Conservation (phyloP, 2,113 vertebrate genomes). For the Stegastes partitus region DNA sequence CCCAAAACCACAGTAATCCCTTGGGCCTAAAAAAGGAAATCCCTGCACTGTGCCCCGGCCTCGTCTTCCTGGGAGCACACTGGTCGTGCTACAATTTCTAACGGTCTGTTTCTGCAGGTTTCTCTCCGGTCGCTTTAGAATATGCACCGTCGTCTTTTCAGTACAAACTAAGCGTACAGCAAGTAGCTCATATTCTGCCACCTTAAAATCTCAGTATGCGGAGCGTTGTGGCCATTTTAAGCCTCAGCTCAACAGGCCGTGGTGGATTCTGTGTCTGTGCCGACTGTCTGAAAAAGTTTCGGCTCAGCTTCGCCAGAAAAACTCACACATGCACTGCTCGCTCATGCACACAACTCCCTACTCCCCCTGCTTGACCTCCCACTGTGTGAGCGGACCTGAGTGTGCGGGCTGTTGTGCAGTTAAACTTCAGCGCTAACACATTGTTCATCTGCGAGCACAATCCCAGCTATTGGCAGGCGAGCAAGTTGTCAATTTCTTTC, state of each 20-base stretch:
- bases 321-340: conserved; percentile 35
- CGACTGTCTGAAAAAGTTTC: conserved; percentile 37
- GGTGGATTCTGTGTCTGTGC: conserved; percentile 10
- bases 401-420: conserved; percentile 25
- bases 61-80: conserved; percentile 46
- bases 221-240: not conserved
- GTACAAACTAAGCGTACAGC: not conserved
- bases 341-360: conserved; percentile 29
- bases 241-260: not conserved
- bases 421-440: conserved; percentile 39
- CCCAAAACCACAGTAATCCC: conserved; percentile 69
- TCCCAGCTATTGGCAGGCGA: conserved; percentile 34
- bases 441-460: conserved; percentile 40
- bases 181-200: not conserved
- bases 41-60: conserved; percentile 42
- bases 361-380: conserved; percentile 8
- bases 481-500: conserved; percentile 37
- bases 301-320: conserved; percentile 30
- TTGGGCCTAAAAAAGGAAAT: conserved; percentile 71
- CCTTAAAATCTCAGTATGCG: conserved; percentile 15
- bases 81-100: conserved; percentile 3
- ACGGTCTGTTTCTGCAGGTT: not conserved
- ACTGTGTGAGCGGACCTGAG: conserved; percentile 28
- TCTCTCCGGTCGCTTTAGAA: conserved; percentile 22
- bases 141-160: conserved; percentile 15